These are phyloP conservation scores for Rhinopomastus cyanomelas DNA, from an alignment of 2,113 vertebrate genomes.

Conservation along the genomic window DNA sequence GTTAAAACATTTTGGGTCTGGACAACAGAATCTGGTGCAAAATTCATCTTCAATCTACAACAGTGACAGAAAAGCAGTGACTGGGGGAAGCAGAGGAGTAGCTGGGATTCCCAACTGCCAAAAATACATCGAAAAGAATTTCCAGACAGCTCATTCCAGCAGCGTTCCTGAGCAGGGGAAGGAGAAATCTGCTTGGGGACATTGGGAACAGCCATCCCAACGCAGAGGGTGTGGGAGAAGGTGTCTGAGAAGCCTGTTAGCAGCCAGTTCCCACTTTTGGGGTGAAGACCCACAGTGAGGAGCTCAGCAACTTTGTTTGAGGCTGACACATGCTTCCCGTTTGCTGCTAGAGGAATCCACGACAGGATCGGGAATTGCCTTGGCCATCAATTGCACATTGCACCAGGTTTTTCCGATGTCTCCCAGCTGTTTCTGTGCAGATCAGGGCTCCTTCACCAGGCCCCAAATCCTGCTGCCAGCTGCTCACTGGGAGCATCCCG, in stretches of 20 bases:
- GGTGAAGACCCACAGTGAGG: not conserved
- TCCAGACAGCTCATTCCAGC: not conserved
- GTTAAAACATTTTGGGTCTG: not conserved
- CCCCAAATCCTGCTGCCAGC: not conserved
- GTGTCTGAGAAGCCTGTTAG: rapidly evolving
- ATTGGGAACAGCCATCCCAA: rapidly evolving
- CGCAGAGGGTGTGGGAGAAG: rapidly evolving
- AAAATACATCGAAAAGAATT: not conserved
- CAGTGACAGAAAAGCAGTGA: not conserved
- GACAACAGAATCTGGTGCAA: not conserved
- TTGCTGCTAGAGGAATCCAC: rapidly evolving
- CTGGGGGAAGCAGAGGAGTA: not conserved
- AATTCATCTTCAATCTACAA: not conserved
- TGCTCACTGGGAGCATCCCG: not conserved
- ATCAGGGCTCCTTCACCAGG: too few relatives aligned
- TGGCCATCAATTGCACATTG: not conserved
- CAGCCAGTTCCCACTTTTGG: rapidly evolving
- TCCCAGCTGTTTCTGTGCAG: not conserved
- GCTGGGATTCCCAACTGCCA: rapidly evolving
- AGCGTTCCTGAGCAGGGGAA: rapidly evolving
- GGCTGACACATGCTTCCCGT: rapidly evolving
- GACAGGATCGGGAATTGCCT: not conserved
- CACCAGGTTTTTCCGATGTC: not conserved
- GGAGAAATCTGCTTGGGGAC: not conserved
- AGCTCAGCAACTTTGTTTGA: not conserved